Evolutionary conservation across 2,888 invertebrate genomes (phyloP).

Genomic region (Vanessa cardui): DNA sequence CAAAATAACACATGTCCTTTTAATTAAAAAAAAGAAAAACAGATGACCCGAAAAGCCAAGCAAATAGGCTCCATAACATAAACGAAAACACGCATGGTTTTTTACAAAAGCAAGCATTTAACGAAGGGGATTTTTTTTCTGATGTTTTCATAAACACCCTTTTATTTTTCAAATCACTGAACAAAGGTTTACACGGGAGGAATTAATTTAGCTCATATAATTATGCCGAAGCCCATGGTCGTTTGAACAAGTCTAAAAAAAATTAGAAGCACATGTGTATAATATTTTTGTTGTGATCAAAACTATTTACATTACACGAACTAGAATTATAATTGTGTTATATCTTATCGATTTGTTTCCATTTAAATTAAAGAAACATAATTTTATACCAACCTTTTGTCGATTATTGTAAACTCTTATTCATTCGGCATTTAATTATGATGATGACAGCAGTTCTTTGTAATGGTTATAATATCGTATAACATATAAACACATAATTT

Average conservation of each 20-base stretch:
- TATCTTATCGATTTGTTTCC: slow-evolving; percentile 1
- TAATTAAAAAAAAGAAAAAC: not conserved
- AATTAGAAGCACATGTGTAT: not conserved
- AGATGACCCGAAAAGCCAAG: slow-evolving; percentile 14
- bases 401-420: too few relatives aligned
- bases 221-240: slow-evolving; percentile 15
- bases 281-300: not conserved
- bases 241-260: slow-evolving; percentile 10
- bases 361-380: not conserved
- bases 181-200: slow-evolving; percentile 32
- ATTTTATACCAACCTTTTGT: too few relatives aligned
- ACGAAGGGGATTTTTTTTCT: slow-evolving; percentile 27
- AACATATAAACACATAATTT: too few relatives aligned
- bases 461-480: too few relatives aligned
- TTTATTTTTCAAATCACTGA: slow-evolving; percentile 33
- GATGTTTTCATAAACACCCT: slow-evolving; percentile 37
- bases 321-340: slow-evolving; percentile 3
- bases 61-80: slow-evolving; percentile 7
- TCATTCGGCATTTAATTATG: too few relatives aligned
- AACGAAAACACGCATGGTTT: slow-evolving; percentile 11
- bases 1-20: too few relatives aligned
- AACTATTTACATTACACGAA: not conserved
- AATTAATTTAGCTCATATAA: slow-evolving; percentile 33
- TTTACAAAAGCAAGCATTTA: slow-evolving; percentile 27
- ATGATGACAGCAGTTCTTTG: too few relatives aligned